Evolutionary conservation across 2,888 invertebrate species (phyloP).

Genomic region (Coleophora deauratella): DNA sequence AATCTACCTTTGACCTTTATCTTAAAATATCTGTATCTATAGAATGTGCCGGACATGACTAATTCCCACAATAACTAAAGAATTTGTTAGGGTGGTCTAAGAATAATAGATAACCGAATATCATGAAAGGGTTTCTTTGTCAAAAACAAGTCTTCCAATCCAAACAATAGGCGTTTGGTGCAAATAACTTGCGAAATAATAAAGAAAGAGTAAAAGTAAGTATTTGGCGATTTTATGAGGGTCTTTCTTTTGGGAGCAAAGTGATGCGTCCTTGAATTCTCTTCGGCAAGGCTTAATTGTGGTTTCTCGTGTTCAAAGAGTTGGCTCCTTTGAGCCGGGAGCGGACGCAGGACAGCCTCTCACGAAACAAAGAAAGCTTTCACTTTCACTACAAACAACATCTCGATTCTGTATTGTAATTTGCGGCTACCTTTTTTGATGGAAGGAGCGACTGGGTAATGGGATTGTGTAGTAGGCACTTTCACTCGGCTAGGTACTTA

Average conservation of each 20-base stretch:
- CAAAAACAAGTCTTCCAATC: conserved; percentile 33
- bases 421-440: conserved; percentile 3
- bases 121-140: conserved; percentile 39
- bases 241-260: conserved; percentile 51
- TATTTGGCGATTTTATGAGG: conserved; percentile 38
- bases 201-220: conserved; percentile 55
- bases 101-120: conserved; percentile 17
- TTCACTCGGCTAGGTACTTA: too few relatives aligned
- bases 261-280: conserved; percentile 63
- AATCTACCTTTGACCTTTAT: too few relatives aligned
- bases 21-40: too few relatives aligned
- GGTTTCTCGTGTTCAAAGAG: conserved; percentile 68
- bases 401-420: conserved; percentile 22
- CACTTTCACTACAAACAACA: conserved; percentile 40
- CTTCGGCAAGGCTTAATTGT: conserved; percentile 66
- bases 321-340: conserved; percentile 52
- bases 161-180: conserved; percentile 40
- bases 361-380: conserved; percentile 53
- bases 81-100: conserved; percentile 5
- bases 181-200: conserved; percentile 44
- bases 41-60: too few relatives aligned
- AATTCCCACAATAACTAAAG: too few relatives aligned
- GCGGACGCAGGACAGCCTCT: conserved; percentile 26
- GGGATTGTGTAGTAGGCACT: too few relatives aligned
- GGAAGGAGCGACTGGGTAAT: neutral